Conservation (phyloP, 2,113 vertebrate species). For the Aythya baeri region DNA sequence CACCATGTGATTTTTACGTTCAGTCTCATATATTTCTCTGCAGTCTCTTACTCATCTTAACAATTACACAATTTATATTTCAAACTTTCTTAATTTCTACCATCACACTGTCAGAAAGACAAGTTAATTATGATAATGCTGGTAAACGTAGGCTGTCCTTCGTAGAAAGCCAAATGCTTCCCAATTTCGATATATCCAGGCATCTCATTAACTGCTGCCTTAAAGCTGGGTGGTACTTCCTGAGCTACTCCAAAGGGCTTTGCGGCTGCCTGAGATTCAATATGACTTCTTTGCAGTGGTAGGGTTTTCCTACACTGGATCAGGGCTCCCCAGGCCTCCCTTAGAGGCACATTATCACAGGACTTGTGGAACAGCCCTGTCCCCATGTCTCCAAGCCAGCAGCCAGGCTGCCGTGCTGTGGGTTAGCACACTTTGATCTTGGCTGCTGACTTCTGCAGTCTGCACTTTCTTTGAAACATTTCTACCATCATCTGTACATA, state of each 20-base stretch:
- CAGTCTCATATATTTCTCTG: background rate
- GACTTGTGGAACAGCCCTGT: accelerated
- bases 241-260: background rate
- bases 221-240: background rate
- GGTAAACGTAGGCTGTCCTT: background rate
- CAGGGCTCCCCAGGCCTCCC: background rate
- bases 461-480: background rate
- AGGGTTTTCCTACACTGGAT: background rate
- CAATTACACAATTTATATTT: background rate
- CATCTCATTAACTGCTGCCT: background rate
- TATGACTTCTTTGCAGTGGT: background rate
- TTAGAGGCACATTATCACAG: accelerated
- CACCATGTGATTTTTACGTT: background rate
- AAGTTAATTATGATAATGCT: background rate
- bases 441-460: background rate
- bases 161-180: background rate
- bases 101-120: background rate
- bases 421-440: background rate
- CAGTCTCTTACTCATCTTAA: background rate
- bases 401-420: accelerated
- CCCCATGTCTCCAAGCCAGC: background rate
- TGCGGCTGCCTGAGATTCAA: background rate
- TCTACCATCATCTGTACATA: background rate
- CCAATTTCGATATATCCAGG: background rate
- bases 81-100: background rate